Conservation (phyloP, 2,113 vertebrate genomes). For the Phrynosoma blainvillii region DNA sequence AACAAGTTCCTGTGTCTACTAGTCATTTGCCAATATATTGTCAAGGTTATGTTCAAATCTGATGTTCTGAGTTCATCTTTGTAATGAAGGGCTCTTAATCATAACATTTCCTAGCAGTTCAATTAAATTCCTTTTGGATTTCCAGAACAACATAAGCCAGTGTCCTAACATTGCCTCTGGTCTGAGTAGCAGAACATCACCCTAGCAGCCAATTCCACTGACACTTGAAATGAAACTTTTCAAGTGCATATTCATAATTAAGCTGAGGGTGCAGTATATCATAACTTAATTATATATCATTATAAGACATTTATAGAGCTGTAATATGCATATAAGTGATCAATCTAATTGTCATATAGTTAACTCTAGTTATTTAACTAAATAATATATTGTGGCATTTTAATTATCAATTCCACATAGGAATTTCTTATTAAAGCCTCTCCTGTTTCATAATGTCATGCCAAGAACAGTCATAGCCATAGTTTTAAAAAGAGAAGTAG, state of each 20-base stretch:
- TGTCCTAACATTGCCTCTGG: conserved; percentile 32
- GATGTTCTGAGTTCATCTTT: neutral
- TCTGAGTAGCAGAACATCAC: neutral
- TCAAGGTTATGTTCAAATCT: conserved; percentile 39
- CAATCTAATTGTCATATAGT: accelerated
- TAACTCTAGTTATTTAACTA: conserved; percentile 6
- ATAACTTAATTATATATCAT: neutral
- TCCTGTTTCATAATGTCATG: neutral
- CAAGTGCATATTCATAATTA: accelerated
- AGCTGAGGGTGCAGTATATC: accelerated
- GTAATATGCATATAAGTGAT: accelerated
- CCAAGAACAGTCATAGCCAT: neutral
- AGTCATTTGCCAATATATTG: neutral
- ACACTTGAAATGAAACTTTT: neutral
- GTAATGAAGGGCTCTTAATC: conserved; percentile 30
- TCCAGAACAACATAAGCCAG: neutral
- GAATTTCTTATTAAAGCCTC: neutral
- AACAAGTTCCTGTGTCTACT: neutral
- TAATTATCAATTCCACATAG: accelerated
- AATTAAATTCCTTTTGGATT: conserved; percentile 31
- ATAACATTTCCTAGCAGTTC: conserved; percentile 54
- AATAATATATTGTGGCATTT: neutral
- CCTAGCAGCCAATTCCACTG: neutral
- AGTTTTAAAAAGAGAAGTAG: conserved; percentile 19
- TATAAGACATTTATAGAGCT: neutral